phyloP scores from a whole-genome alignment of 1,140 invertebrate genomes.

The Caenorhabditis tropicalis region DNA sequence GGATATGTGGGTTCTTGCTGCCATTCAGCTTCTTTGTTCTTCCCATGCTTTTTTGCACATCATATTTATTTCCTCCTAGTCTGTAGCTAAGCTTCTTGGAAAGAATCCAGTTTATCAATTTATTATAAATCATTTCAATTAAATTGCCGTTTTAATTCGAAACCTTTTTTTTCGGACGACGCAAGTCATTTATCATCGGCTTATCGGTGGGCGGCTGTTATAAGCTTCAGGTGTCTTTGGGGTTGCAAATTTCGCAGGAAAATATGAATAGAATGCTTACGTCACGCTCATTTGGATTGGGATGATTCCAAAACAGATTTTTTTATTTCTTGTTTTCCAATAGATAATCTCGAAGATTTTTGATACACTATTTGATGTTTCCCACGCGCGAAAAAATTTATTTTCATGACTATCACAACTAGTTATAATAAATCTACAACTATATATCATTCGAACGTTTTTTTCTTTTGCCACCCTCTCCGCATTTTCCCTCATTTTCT shows the following conservation, averaged over 20 bases:
- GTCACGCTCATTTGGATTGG: neutral
- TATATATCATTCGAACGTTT: neutral
- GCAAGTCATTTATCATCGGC: neutral
- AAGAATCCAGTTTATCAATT: conserved; percentile 36
- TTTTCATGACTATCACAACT: too few species aligned
- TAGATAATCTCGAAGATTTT: too few species aligned
- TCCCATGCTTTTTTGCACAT: neutral
- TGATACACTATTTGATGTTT: too few species aligned
- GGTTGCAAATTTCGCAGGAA: neutral
- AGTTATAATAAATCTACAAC: neutral
- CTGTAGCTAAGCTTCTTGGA: neutral
- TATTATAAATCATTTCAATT: neutral
- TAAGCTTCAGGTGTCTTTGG: neutral
- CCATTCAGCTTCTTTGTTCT: conserved; percentile 21
- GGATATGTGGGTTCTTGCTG: conserved; percentile 37
- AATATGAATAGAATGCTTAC: neutral
- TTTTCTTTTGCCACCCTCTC: neutral
- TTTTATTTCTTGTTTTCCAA: too few species aligned
- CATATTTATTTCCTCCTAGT: neutral
- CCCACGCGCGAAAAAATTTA: too few species aligned
- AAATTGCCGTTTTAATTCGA: neutral
- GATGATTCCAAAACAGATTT: neutral
- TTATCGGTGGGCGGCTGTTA: neutral
- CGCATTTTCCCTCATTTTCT: neutral
- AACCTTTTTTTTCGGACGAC: neutral